Conservation (phyloP, 1,140 invertebrate genomes). For the Zaprionus ornatus region DNA sequence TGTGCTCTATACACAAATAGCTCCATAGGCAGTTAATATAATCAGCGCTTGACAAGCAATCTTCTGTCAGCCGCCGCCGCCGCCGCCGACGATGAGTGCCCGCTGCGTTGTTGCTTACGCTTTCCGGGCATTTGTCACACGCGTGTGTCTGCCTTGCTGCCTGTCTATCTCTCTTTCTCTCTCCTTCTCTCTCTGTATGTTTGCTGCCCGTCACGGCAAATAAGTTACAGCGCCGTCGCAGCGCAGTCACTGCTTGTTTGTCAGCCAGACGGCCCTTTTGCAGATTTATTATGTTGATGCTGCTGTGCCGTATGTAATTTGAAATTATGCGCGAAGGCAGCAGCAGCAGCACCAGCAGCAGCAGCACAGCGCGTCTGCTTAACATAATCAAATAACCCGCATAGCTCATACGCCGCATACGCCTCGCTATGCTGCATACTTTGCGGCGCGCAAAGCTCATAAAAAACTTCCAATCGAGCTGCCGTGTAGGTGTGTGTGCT, state of each 20-base stretch:
- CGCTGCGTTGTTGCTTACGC: constrained; percentile 50
- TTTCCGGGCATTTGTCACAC: constrained; percentile 75
- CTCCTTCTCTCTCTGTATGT: background rate
- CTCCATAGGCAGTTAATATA: constrained; percentile 72
- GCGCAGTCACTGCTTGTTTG: constrained; percentile 61
- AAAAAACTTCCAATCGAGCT: constrained; percentile 37
- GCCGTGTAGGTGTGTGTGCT: background rate
- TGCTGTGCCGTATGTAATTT: constrained; percentile 71
- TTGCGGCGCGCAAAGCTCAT: constrained; percentile 27
- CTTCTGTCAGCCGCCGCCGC: constrained; percentile 40
- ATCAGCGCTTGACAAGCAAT: constrained; percentile 77
- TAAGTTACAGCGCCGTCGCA: constrained; percentile 28
- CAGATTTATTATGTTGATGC: constrained; percentile 75
- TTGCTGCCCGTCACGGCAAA: constrained; percentile 38
- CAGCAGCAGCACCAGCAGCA: constrained; percentile 12
- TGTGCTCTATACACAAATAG: constrained; percentile 1
- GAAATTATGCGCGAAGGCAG: constrained; percentile 70
- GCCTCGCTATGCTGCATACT: constrained; percentile 24
- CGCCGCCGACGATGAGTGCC: constrained; percentile 64
- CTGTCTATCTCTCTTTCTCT: background rate
- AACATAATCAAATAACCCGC: constrained; percentile 76
- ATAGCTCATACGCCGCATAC: constrained; percentile 66
- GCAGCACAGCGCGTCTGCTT: constrained; percentile 59
- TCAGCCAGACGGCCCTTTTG: constrained; percentile 62
- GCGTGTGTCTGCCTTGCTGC: background rate